phyloP scores from a whole-genome alignment of 2,888 invertebrate species.

The Microchrysa polita region DNA sequence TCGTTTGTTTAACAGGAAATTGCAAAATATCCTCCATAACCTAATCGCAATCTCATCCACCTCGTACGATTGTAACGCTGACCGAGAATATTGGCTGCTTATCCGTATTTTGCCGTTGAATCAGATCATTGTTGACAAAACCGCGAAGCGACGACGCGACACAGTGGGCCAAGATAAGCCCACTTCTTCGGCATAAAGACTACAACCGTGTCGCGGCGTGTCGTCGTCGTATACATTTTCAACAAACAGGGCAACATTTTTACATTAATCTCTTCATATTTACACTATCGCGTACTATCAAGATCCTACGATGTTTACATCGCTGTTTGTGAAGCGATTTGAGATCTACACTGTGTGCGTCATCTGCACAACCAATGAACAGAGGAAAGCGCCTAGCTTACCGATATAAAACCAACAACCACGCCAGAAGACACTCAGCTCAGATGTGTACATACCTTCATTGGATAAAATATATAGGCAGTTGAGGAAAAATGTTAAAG shows the following conservation, averaged over 20 bases:
- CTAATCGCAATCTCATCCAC: background rate
- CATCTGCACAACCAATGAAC: background rate
- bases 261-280: conserved; percentile 35
- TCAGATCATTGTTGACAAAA: background rate
- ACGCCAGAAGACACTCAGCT: no score
- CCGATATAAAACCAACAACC: no score
- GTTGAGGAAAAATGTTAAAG: no score
- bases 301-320: conserved; percentile 23
- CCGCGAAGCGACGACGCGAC: background rate
- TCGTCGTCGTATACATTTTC: no score
- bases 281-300: conserved; percentile 30
- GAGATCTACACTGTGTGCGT: background rate
- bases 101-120: background rate
- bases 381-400: no score
- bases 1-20: conserved; percentile 31
- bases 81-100: background rate
- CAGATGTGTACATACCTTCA: no score
- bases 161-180: background rate
- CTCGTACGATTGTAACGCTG: background rate
- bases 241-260: conserved; percentile 12
- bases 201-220: no score
- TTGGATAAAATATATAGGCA: no score
- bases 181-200: background rate
- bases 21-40: background rate
- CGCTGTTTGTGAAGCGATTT: background rate